Evolutionary conservation across 2,113 vertebrate genomes (phyloP), one percentile per base, ranked within the genome.

Genomic region (Haplochromis vanheusdeni): DNA sequence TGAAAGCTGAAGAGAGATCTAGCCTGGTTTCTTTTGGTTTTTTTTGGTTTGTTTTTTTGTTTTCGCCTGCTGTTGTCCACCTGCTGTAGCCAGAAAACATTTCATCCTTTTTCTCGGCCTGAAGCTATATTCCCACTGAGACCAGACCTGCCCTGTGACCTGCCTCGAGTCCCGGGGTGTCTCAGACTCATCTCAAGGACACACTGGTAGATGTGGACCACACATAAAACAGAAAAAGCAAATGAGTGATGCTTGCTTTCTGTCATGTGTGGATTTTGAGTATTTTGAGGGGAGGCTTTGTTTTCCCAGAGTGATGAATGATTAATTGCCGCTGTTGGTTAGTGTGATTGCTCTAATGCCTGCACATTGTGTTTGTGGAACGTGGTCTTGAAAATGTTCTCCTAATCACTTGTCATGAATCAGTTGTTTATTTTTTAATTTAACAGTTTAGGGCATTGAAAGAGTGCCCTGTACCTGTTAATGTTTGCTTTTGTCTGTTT

Each of bases 1-100:
- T 26, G 35, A 65, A 84, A 79, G 80, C 85, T 77, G 68, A 80
- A 77, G 82, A 79, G 68, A 86, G 80, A 87, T 88, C 65, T 81
- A 7, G n/a, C 28, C 52, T 79, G 56, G 21, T 79, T 79, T 79
- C 26, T 40, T 79, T 79, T 35, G 1, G 0, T 5, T 81, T 1
- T 17, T 60, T 19, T 17, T 86, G 82, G 79, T 80, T n/a, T 45
- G 82, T 87, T 82, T 86, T 40, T 79, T 79, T 37, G 33, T 13
- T 81, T 82, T 87, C 31, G 45, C 96, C 96, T 89, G 94, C 97
- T 97, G 96, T 26, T 80, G 85, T 93, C 93, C 96, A 97, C 96
- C 97, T 97, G 96, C 92, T 75, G 73, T 79, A 92, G 94, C 95
- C 96, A 62, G 83, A 93, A 95, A 95, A 96, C 92, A 93, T 92